Percentiles rank a stretch among this genome's conserved stretches.
Evolutionary conservation across 2,113 vertebrate genomes (phyloP).

Genomic region (Bostrychus sinensis): DNA sequence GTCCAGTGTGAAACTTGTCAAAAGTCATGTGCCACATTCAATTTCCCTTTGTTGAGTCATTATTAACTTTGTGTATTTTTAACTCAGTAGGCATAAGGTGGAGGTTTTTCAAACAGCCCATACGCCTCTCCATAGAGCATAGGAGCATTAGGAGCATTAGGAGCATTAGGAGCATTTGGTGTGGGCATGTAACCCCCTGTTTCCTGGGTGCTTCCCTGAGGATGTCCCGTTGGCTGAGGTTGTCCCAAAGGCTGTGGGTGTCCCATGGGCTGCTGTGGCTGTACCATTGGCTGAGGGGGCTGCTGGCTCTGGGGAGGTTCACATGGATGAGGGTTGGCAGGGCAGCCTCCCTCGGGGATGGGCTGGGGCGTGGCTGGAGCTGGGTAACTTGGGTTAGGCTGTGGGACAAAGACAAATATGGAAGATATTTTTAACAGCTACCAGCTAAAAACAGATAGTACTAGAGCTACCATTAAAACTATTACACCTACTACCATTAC

Average conservation of each 20-base stretch:
- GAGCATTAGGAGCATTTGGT: conserved; percentile 80
- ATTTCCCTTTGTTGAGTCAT: conserved; percentile 15
- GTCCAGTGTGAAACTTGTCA: conserved; percentile 22
- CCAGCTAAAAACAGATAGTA: neutral
- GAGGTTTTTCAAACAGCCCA: conserved; percentile 87
- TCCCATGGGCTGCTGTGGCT: conserved; percentile 43
- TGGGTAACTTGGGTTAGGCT: conserved; percentile 72
- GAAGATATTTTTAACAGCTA: neutral
- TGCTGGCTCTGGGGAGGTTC: conserved; percentile 82
- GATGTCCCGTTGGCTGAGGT: neutral
- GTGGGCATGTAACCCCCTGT: conserved; percentile 79
- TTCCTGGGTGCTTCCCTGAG: conserved; percentile 79
- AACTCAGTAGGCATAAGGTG: conserved; percentile 87
- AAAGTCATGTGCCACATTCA: conserved; percentile 47
- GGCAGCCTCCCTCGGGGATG: conserved; percentile 71
- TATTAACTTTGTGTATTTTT: neutral
- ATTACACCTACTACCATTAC: too few species aligned
- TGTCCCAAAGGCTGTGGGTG: neutral
- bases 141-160: conserved; percentile 79
- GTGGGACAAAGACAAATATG: conserved; percentile 26
- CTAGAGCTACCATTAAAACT: too few species aligned
- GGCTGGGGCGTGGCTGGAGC: conserved; percentile 74
- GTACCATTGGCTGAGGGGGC: conserved; percentile 67
- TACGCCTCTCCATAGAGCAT: conserved; percentile 59
- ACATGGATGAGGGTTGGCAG: conserved; percentile 61